Evolutionary conservation across 1,140 invertebrate genomes (phyloP).

Genomic region (Drosophila grimshawi): DNA sequence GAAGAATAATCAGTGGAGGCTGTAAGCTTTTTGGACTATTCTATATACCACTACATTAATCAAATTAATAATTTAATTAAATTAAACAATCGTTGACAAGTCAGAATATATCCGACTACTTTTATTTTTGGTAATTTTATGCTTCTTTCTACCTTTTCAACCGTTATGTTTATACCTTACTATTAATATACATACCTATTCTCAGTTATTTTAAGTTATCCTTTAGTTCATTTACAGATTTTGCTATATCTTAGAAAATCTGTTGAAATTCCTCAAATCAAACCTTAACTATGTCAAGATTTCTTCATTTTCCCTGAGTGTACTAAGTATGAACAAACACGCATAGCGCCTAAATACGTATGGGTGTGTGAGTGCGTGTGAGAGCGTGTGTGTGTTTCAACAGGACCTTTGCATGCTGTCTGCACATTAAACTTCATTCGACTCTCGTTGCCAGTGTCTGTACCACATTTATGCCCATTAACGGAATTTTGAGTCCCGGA

Average conservation of each 20-base stretch:
- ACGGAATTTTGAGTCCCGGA: slow-evolving; percentile 58
- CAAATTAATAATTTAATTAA: no score
- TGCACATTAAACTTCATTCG: slow-evolving; percentile 67
- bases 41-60: no score
- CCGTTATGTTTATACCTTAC: no score
- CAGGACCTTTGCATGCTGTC: slow-evolving; percentile 18
- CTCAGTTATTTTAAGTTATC: no score
- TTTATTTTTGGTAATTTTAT: no score
- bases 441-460: slow-evolving; percentile 62
- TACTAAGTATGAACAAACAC: slow-evolving; percentile 22
- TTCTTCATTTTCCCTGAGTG: slow-evolving; percentile 13
- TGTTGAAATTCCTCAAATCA: neutral
- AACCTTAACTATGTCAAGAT: neutral
- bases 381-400: neutral
- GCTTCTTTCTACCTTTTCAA: no score
- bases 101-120: no score
- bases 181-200: no score
- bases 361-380: neutral
- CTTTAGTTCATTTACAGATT: neutral
- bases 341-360: neutral
- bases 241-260: neutral
- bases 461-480: slow-evolving; percentile 77
- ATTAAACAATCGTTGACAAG: no score
- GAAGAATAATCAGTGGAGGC: no score
- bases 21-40: no score